Base-by-base conservation (phyloP, 2,888 invertebrate species). In the Eupsilia transversa region DNA sequence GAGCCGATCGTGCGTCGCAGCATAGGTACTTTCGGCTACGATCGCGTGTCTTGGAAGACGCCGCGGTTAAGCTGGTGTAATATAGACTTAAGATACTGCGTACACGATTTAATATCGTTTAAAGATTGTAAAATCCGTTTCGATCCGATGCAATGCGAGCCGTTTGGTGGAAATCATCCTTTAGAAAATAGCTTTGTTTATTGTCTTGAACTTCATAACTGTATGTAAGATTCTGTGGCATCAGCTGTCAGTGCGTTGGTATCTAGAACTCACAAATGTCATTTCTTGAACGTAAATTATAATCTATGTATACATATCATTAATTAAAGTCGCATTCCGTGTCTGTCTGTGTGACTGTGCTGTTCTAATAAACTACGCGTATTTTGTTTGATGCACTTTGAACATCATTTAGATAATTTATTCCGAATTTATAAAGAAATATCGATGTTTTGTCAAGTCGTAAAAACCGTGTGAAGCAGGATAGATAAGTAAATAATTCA, bases 161-260 rank as follows among this genome's bases (percentile, higher is more conserved):
- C n/a, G n/a, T n/a, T n/a, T n/a, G n/a, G n/a, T n/a, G n/a, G n/a
- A n/a, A n/a, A n/a, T n/a, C n/a, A n/a, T n/a, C n/a, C n/a, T n/a
- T n/a, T 12, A 49, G 63, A n/a, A 69, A 73, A 69, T 83, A 27
- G 23, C 74, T 56, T 61, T 38, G 74, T 71, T 68, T 79, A 83
- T 57, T 38, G 46, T 43, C n/a, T 56, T 49, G 33, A 56, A 35
- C 57, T 59, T 64, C n/a, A 10, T 63, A 43, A 41, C 61, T 54
- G 43, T 83, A 35, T 27, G 17, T 35, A 27, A 5, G 14, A 59
- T 33, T 35, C 46, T 56, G 38, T 23, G 49, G 35, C 38, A 30
- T 61, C 54, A 60, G 14, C 79, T 72, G 49, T 30, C 57, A 23
- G 43, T 27, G 57, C 23, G 17, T 49, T 41, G 20, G 27, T 43